Percentiles rank a stretch among this genome's conserved stretches.
phyloP scores from a whole-genome alignment of 2,113 vertebrate genomes.

The Riparia riparia region DNA sequence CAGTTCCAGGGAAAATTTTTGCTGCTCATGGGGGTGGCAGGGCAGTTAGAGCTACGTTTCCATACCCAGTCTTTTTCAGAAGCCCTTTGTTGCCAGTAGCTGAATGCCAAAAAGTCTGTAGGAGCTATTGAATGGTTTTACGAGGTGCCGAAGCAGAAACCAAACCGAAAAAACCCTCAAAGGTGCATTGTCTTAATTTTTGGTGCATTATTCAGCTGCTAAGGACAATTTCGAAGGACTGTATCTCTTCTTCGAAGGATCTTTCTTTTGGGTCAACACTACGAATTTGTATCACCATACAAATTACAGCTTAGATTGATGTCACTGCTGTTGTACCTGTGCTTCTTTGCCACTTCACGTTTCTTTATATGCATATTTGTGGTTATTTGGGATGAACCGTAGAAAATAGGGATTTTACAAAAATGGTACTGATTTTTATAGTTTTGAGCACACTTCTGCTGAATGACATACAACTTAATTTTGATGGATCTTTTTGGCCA shows the following conservation, averaged over 20 bases:
- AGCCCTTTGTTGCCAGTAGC: neutral
- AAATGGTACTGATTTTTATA: neutral
- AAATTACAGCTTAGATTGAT: neutral
- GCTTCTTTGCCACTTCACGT: neutral
- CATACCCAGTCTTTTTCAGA: neutral
- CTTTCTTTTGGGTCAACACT: rapidly evolving
- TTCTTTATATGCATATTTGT: neutral
- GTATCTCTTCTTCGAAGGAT: neutral
- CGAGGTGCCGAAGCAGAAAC: neutral
- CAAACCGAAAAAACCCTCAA: neutral
- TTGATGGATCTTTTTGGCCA: neutral
- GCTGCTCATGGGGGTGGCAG: neutral
- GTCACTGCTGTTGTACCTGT: neutral
- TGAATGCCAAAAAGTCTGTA: neutral
- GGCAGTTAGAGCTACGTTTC: neutral
- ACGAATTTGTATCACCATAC: neutral
- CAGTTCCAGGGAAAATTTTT: neutral
- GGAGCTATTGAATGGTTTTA: neutral
- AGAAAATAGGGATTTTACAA: neutral
- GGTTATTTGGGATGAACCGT: neutral
- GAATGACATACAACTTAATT: neutral
- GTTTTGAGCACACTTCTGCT: neutral
- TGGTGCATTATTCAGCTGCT: neutral
- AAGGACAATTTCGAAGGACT: neutral
- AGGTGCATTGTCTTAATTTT: neutral